Base-by-base conservation (phyloP, 1,140 invertebrate genomes). In the Drosophila dunni region DNA sequence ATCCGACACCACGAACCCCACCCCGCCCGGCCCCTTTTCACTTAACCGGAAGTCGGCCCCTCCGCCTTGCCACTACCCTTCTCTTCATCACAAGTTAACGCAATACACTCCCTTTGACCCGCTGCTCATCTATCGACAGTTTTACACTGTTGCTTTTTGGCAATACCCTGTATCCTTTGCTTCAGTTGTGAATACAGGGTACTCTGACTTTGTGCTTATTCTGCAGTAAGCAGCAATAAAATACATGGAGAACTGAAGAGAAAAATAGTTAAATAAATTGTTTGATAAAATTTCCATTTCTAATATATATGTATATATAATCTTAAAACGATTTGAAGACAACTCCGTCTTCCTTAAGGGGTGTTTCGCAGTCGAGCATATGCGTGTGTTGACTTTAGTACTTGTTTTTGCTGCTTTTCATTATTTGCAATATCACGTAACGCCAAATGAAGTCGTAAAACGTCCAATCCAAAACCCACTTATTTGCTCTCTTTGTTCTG, bases 361-460 rank as follows among this genome's bases (percentile, higher is more conserved):
- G 53, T 56, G 20, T 56, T 10, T 11, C 1, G 0, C 0, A 11
- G 15, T 56, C 53, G 36, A 20, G 34, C 53, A 56, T 7, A 11
- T 9, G 13, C 15, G 15, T 7, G 7, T 1, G 7, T 8, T 13
- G 11, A 4, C 11, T 15, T 29, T 29, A 15, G 24, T 20, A 11
- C 34, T 40, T 56, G 53, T 56, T 40, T 56, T 56, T 68, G 63
- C 65, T 60, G 73, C 46, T 68, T 81, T 88, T 88, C 79, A 88
- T 86, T 86, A 83, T 88, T 86, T 77, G 76, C 79, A 86, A 81
- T 86, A 88, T 86, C 83, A 88, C 83, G 83, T 86, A 86, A 79
- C 76, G 69, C 57, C 68, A 78, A 88, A 88, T 88, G 79, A 86
- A 86, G 83, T 88, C 83, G 83, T 86, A 88, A 88, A 86, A 83